Conservation (phyloP, 2,888 invertebrate genomes). For the Drosophila neotestacea region DNA sequence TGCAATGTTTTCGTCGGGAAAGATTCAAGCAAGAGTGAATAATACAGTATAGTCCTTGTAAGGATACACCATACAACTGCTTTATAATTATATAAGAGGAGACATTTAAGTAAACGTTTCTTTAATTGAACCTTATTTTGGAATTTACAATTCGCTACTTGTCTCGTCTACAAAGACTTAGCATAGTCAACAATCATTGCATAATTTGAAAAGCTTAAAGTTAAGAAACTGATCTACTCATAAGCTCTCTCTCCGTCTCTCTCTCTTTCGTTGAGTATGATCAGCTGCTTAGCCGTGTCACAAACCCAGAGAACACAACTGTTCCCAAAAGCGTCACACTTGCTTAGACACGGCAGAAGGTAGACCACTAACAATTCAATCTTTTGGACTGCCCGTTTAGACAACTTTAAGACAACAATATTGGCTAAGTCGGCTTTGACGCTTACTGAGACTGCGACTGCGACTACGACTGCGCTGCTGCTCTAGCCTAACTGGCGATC, state of each 20-base stretch:
- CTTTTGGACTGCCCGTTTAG: conserved; percentile 61
- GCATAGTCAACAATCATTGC: conserved; percentile 8
- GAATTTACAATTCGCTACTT: not conserved
- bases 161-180: not conserved
- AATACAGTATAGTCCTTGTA: not conserved
- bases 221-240: conserved; percentile 4
- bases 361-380: conserved; percentile 59
- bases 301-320: conserved; percentile 31
- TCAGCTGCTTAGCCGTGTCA: conserved; percentile 33
- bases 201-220: not conserved
- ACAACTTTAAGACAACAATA: conserved; percentile 55
- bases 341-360: conserved; percentile 38
- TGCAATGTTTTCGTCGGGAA: not conserved
- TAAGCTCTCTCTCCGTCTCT: conserved; percentile 3
- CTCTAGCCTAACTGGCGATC: conserved; percentile 60
- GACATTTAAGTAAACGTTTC: not conserved
- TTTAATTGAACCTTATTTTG: not conserved
- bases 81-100: not conserved
- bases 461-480: conserved; percentile 27
- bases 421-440: conserved; percentile 20
- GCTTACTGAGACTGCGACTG: conserved; percentile 10
- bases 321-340: conserved; percentile 23
- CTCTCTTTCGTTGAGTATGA: not conserved
- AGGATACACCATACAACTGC: not conserved
- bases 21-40: not conserved